Percentiles rank a stretch among this genome's conserved stretches.
Evolutionary conservation across 2,113 vertebrate genomes (phyloP).

Genomic region (Cyanoramphus novaezelandiae): DNA sequence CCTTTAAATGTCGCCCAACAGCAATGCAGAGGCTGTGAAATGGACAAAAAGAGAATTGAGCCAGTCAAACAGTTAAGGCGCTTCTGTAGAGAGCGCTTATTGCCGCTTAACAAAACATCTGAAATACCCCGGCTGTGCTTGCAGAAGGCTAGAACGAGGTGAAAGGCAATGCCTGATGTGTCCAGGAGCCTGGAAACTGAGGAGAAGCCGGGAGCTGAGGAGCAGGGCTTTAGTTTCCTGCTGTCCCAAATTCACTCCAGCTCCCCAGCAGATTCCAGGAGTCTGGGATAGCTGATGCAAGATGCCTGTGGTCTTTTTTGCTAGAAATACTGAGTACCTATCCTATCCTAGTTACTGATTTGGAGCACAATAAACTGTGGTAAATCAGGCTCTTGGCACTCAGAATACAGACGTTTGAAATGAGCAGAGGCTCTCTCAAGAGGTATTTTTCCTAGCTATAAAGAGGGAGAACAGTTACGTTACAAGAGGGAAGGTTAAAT

Average conservation of each 20-base stretch:
- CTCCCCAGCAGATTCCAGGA: background rate
- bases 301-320: slow-evolving; percentile 1
- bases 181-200: background rate
- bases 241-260: slow-evolving; percentile 9
- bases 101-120: background rate
- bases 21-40: slow-evolving; percentile 35
- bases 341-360: background rate
- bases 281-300: background rate
- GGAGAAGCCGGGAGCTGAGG: background rate
- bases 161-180: background rate
- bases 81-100: background rate
- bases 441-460: slow-evolving; percentile 7
- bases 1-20: slow-evolving; percentile 14
- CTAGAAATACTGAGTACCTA: slow-evolving; percentile 4
- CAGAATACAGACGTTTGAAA: slow-evolving; percentile 9
- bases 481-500: slow-evolving; percentile 37
- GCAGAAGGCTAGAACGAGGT: background rate
- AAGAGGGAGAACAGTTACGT: slow-evolving; percentile 19
- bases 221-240: background rate
- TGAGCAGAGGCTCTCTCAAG: background rate
- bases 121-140: background rate
- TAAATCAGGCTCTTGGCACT: slow-evolving; percentile 21
- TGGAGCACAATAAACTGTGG: background rate
- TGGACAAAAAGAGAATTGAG: background rate
- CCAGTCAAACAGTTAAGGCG: background rate